A percentile compares a stretch with the other conserved stretches of the same genome.
Conservation (phyloP, 2,888 invertebrate species). For the Morpho helenor region DNA sequence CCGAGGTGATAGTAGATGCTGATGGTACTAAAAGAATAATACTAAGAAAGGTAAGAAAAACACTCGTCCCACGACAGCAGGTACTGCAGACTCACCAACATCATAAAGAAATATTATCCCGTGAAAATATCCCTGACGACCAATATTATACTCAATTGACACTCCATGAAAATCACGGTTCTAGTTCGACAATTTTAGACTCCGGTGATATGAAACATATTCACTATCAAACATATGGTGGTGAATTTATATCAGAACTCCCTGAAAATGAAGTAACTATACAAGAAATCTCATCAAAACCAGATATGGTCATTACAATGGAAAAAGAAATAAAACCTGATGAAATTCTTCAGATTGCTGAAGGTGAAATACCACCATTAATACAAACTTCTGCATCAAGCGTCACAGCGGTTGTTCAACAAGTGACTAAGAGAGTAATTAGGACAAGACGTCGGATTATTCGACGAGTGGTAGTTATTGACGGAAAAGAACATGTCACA, state of each 20-base stretch:
- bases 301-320: conserved; percentile 79
- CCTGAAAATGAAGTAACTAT: conserved; percentile 82
- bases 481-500: conserved; percentile 90
- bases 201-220: conserved; percentile 82
- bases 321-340: conserved; percentile 77
- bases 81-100: conserved; percentile 81
- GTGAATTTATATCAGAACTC: conserved; percentile 81
- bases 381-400: conserved; percentile 83
- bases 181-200: conserved; percentile 76
- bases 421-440: conserved; percentile 88
- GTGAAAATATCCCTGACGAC: conserved; percentile 78
- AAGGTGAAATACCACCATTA: conserved; percentile 59
- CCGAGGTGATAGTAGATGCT: conserved; percentile 88
- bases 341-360: conserved; percentile 61
- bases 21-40: conserved; percentile 90
- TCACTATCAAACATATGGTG: conserved; percentile 81
- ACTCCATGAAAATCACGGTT: conserved; percentile 82
- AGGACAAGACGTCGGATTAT: conserved; percentile 87
- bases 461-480: conserved; percentile 86
- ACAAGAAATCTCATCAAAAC: conserved; percentile 82
- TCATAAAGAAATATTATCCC: conserved; percentile 74
- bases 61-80: conserved; percentile 83
- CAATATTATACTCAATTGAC: conserved; percentile 84
- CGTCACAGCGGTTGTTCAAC: conserved; percentile 89
- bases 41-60: conserved; percentile 85